Conservation (phyloP, 2,113 vertebrate genomes). For the Conger conger region DNA sequence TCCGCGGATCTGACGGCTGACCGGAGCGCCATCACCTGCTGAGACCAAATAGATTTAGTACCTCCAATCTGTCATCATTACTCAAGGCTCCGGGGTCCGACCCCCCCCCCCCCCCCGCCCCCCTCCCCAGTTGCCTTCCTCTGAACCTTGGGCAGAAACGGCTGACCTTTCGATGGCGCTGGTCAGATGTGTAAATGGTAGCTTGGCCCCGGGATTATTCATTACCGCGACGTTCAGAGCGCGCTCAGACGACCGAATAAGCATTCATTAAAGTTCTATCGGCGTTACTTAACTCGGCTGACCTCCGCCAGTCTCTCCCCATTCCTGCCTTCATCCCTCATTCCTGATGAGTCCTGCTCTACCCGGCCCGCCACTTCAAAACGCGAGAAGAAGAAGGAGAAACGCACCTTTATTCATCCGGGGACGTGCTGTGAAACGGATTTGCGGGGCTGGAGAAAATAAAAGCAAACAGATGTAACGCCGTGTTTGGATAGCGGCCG, state of each 20-base stretch:
- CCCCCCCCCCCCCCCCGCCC: neutral
- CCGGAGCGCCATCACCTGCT: constrained; percentile 26
- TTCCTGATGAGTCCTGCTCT: constrained; percentile 9
- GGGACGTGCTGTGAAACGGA: neutral
- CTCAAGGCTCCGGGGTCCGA: constrained; percentile 12
- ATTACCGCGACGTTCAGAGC: neutral
- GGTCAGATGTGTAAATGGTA: constrained; percentile 20
- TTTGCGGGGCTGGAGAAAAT: neutral
- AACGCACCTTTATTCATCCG: neutral
- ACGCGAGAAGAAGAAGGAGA: neutral
- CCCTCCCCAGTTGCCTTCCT: constrained; percentile 6
- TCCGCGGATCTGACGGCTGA: neutral
- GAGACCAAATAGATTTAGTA: constrained; percentile 18
- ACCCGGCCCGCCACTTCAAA: neutral
- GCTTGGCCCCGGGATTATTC: constrained; percentile 2
- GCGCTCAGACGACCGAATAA: constrained; percentile 21
- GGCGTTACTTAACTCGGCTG: constrained; percentile 19
- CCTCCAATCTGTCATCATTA: constrained; percentile 31
- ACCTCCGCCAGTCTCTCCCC: constrained; percentile 11
- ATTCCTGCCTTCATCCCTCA: neutral
- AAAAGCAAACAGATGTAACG: neutral
- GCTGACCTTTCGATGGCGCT: constrained; percentile 24
- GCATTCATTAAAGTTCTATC: constrained; percentile 33
- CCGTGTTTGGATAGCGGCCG: neutral
- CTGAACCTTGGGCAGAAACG: constrained; percentile 11